These are phyloP conservation scores for Heteromyza rotundicornis DNA, from an alignment of 2,888 invertebrate species.

Conservation along the genomic window DNA sequence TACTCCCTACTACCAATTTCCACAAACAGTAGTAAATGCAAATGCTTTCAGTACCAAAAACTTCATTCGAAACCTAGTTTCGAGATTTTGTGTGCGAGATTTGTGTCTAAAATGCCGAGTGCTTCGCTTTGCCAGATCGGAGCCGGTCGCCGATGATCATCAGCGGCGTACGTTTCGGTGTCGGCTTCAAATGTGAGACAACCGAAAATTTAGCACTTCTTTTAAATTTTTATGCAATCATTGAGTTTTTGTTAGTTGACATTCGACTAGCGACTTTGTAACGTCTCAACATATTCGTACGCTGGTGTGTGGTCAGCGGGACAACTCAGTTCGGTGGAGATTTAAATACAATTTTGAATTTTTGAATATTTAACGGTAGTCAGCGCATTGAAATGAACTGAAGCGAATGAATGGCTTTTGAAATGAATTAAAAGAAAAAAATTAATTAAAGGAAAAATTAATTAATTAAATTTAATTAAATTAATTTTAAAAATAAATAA, in stretches of 20 bases:
- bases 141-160: background rate
- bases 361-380: background rate
- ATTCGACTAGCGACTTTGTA: slow-evolving; percentile 48
- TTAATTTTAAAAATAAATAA: background rate
- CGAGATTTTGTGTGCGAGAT: background rate
- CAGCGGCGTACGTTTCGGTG: background rate
- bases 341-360: background rate
- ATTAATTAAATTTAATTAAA: background rate
- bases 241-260: slow-evolving; percentile 57
- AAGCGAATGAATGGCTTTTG: too few relatives aligned
- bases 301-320: too few relatives aligned
- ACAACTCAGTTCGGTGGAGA: too few relatives aligned
- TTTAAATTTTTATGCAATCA: slow-evolving; percentile 61
- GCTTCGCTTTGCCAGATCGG: background rate
- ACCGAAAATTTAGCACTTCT: slow-evolving; percentile 55
- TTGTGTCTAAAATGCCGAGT: too few relatives aligned
- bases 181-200: slow-evolving; percentile 39
- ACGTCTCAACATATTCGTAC: slow-evolving; percentile 25
- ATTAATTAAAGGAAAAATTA: background rate
- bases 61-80: background rate
- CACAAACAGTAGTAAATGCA: slow-evolving; percentile 2
- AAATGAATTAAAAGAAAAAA: background rate
- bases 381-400: too few relatives aligned
- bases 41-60: slow-evolving; percentile 16
- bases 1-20: slow-evolving; percentile 33